Conservation (phyloP, 2,797 vertebrate genomes). For the Coregonus sp. region DNA sequence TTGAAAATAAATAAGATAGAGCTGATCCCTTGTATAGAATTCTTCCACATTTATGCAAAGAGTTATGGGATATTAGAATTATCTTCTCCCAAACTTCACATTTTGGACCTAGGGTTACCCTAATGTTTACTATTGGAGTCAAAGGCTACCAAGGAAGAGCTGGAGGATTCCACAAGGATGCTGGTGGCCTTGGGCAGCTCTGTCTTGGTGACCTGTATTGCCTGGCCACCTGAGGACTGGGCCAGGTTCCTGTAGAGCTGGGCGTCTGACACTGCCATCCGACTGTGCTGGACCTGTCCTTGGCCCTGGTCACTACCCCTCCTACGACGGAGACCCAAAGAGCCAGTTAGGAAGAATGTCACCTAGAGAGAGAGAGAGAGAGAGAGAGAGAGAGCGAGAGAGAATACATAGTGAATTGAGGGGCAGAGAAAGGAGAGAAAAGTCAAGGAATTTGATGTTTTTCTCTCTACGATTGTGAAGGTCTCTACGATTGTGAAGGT, state of each 20-base stretch:
- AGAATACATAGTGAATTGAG: not conserved
- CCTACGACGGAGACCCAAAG: conserved; percentile 19
- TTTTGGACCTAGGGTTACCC: not conserved
- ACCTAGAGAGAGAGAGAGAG: conserved; percentile 55
- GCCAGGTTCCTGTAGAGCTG: conserved; percentile 68
- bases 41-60: too few species aligned
- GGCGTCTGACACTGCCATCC: conserved; percentile 5
- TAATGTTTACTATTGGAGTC: not conserved
- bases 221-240: conserved; percentile 66
- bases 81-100: not conserved
- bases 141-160: conserved; percentile 58
- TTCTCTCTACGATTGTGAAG: not conserved
- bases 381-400: not conserved
- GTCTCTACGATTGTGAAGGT: not conserved
- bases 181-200: conserved; percentile 50
- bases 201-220: conserved; percentile 55
- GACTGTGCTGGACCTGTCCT: not conserved
- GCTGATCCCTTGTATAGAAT: too few species aligned
- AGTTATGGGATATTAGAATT: not conserved
- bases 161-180: conserved; percentile 57
- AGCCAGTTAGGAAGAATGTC: conserved; percentile 64
- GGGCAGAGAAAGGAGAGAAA: not conserved
- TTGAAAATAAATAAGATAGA: too few species aligned
- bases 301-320: not conserved
- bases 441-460: not conserved